Evolutionary conservation across 2,797 vertebrate genomes (phyloP).

Genomic region (Paguma larvata): DNA sequence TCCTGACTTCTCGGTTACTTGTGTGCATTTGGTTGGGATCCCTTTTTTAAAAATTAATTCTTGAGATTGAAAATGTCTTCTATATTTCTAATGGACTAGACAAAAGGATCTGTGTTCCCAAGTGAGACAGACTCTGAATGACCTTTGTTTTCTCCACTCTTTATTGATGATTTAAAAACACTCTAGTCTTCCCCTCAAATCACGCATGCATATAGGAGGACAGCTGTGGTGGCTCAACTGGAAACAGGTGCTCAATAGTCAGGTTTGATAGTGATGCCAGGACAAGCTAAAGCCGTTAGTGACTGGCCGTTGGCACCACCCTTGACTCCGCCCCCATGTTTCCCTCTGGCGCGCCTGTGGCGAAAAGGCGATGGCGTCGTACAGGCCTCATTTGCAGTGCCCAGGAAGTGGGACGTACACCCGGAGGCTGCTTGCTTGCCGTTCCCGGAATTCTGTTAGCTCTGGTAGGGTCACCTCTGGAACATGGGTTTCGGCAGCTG

Average conservation of each 20-base stretch:
- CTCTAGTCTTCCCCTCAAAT: constrained; percentile 68
- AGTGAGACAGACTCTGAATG: constrained; percentile 67
- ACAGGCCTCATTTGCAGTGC: constrained; percentile 60
- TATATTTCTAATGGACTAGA: constrained; percentile 69
- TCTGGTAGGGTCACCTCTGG: constrained; percentile 58
- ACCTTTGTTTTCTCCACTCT: constrained; percentile 63
- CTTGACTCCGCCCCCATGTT: neutral
- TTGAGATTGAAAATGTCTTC: constrained; percentile 64
- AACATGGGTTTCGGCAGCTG: constrained; percentile 32
- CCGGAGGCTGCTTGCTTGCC: constrained; percentile 65
- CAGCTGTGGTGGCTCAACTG: constrained; percentile 66
- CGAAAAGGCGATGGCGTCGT: neutral
- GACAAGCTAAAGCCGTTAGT: neutral
- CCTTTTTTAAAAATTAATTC: constrained; percentile 65
- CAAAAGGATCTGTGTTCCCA: constrained; percentile 60
- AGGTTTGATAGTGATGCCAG: neutral
- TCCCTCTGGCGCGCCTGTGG: constrained; percentile 37
- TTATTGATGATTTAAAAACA: constrained; percentile 54
- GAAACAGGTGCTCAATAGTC: constrained; percentile 71
- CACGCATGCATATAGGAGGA: constrained; percentile 30
- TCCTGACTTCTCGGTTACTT: constrained; percentile 50
- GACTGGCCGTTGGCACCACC: constrained; percentile 4
- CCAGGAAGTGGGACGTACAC: constrained; percentile 62
- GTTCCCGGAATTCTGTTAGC: neutral
- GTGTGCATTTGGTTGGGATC: constrained; percentile 60